Conservation (phyloP, 2,113 vertebrate species). For the Myiozetetes cayanensis region DNA sequence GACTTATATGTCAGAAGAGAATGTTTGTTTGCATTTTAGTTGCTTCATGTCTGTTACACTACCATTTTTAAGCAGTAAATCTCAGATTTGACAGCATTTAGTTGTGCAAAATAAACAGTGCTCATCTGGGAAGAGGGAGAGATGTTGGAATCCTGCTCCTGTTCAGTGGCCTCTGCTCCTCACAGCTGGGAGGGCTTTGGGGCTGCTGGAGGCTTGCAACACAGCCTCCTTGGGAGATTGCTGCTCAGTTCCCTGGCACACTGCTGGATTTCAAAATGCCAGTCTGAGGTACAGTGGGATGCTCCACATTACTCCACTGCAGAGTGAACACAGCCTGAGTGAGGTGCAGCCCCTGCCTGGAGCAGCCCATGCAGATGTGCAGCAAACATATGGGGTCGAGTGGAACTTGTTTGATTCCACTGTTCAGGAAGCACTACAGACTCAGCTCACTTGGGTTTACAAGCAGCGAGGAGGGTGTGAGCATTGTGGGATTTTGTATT, state of each 20-base stretch:
- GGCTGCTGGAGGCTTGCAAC: background rate
- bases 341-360: background rate
- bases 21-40: background rate
- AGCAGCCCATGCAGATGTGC: background rate
- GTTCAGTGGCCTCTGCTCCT: background rate
- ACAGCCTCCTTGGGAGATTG: background rate
- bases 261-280: background rate
- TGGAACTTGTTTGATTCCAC: background rate
- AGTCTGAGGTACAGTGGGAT: background rate
- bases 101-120: background rate
- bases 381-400: rapidly evolving
- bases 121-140: background rate
- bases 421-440: background rate
- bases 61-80: background rate
- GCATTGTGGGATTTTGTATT: background rate
- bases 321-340: background rate
- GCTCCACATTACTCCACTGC: rapidly evolving
- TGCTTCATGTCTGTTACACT: background rate
- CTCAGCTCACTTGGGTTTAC: background rate
- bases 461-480: background rate
- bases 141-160: background rate
- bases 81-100: background rate
- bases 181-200: background rate
- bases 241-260: background rate
- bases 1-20: background rate